These are phyloP conservation scores for Pygmarrhopalites habei DNA, from an alignment of 1,140 invertebrate genomes.

Conservation along the genomic window DNA sequence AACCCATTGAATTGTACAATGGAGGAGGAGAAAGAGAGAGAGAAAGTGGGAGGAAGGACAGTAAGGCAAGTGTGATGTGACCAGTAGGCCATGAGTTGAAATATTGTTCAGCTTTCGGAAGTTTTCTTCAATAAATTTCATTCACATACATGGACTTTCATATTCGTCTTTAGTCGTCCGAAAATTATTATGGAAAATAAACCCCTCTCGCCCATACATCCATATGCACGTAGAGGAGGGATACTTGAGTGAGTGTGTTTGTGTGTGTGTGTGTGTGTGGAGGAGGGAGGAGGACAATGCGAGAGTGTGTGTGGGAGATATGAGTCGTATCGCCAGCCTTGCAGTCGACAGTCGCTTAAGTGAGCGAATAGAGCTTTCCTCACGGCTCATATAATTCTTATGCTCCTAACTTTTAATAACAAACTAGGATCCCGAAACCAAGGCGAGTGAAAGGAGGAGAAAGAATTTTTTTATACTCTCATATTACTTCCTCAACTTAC, in stretches of 20 bases:
- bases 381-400: constrained; percentile 16
- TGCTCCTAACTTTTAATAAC: constrained; percentile 10
- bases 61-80: constrained; percentile 12
- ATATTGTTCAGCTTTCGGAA: constrained; percentile 21
- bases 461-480: background rate
- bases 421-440: background rate
- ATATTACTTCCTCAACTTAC: background rate
- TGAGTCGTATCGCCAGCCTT: no score
- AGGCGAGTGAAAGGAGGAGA: background rate
- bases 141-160: constrained; percentile 19
- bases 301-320: no score
- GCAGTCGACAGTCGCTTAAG: no score
- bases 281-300: no score
- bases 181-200: constrained; percentile 22
- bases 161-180: constrained; percentile 22
- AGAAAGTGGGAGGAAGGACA: no score
- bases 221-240: no score
- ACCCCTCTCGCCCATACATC: background rate
- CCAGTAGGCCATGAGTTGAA: constrained; percentile 21
- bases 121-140: constrained; percentile 19
- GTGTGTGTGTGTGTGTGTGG: no score
- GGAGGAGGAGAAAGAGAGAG: no score
- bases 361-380: constrained; percentile 14
- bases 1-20: no score
- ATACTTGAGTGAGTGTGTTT: no score